Base-by-base conservation (phyloP, 2,797 vertebrate species). In the Leptodactylus fallax region DNA sequence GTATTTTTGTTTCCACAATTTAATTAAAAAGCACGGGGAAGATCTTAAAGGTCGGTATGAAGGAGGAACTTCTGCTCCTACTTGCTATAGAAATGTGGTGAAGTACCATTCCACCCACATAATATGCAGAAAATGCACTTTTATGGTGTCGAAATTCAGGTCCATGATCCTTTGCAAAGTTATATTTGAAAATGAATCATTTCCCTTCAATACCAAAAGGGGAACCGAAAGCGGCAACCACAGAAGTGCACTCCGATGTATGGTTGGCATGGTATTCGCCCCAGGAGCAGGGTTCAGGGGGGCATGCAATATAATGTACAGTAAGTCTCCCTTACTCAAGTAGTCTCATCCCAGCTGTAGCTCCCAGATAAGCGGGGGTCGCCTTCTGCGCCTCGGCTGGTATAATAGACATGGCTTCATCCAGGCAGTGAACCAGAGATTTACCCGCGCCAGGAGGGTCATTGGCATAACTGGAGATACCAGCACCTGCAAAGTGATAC, bases 281-380 rank as follows among this genome's bases (percentile, higher is more conserved):
- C 65, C 25, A 67, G 23, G 65, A 67, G 23, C 12, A 27, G 63
- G 1, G 27, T 25, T 27, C 10, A 27, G 23, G 27, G n/a, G 10
- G 21, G 55, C 16, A 17, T 58, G 13, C 14, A 14, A 16, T 58
- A 58, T 58, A 8, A 65, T 12, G 11, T 23, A 5, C 12, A 63
- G n/a, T 60, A 45, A 13, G 7, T 13, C 12, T 6, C 9, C 17
- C 58, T 85, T 95, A 99, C 98, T 95, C 94, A 27, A 99, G 96
- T 88, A 99, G 93, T 91, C 98, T 93, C 98, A 99, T 98, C 89
- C 98, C 98, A 0, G 98, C 98, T 0, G 98, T 99, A 85, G 98
- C 97, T 80, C 98, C 98, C 88, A 99, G 94, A 91, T 97, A 98
- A 3, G 95, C 88, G 0, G 98, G 96, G 0, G 97, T 97, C 84